A percentile compares a stretch with the other conserved stretches of the same genome.
phyloP scores from a whole-genome alignment of 2,888 invertebrate genomes.

The Thera obeliscata region DNA sequence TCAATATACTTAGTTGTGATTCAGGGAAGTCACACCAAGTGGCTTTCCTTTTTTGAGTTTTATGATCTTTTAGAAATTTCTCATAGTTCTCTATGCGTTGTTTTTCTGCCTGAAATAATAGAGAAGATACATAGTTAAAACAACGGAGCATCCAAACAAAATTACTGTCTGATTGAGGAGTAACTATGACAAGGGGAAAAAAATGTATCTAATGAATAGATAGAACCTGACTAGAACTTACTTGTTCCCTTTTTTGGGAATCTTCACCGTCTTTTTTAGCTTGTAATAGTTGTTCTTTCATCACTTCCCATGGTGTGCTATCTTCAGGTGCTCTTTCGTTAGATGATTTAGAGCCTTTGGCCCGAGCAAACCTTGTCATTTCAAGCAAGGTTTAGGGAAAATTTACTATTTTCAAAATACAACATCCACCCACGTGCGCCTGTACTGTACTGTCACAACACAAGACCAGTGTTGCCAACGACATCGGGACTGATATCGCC shows the following conservation, averaged over 20 bases:
- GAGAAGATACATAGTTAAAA: background rate
- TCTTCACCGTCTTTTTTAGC: slow-evolving; percentile 78
- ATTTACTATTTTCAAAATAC: background rate
- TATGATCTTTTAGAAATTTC: slow-evolving; percentile 79
- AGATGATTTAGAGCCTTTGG: slow-evolving; percentile 89
- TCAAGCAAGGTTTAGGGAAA: background rate
- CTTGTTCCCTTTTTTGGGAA: slow-evolving; percentile 68
- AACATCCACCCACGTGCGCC: background rate
- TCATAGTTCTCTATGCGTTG: slow-evolving; percentile 80
- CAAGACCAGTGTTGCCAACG: no score
- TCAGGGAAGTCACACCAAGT: slow-evolving; percentile 85
- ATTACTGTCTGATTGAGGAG: no score
- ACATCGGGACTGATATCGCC: no score
- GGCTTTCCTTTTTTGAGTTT: slow-evolving; percentile 71
- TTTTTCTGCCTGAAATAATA: slow-evolving; percentile 71
- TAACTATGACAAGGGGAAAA: no score
- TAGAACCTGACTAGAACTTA: slow-evolving; percentile 34
- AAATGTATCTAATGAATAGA: no score
- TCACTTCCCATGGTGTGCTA: slow-evolving; percentile 89
- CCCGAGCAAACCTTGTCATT: slow-evolving; percentile 91
- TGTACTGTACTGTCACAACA: no score
- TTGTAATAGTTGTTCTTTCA: slow-evolving; percentile 86
- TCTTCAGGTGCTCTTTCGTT: slow-evolving; percentile 88
- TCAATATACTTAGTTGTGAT: slow-evolving; percentile 33
- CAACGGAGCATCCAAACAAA: no score